Conservation (phyloP, 2,797 vertebrate species). For the Halcyon badia region DNA sequence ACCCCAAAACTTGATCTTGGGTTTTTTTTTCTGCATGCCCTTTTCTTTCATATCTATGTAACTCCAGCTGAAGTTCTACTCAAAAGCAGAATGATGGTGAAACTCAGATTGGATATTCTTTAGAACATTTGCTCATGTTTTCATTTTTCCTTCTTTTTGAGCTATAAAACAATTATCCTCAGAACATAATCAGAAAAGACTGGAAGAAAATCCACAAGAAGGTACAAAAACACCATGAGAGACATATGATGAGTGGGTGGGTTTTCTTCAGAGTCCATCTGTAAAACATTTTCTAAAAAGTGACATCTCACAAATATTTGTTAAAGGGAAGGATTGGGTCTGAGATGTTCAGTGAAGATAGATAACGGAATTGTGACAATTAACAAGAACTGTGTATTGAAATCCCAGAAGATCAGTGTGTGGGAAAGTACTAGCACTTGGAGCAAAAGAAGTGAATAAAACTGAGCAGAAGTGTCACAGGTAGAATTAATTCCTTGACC, state of each 20-base stretch:
- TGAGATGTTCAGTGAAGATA: conserved; percentile 13
- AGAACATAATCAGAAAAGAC: background rate
- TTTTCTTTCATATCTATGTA: background rate
- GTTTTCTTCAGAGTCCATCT: conserved; percentile 72
- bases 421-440: background rate
- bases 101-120: background rate
- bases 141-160: background rate
- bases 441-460: background rate
- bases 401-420: background rate
- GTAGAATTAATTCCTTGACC: background rate
- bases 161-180: background rate
- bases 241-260: conserved; percentile 73
- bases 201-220: conserved; percentile 44
- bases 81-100: background rate
- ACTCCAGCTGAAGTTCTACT: background rate
- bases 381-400: background rate
- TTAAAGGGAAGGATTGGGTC: background rate
- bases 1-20: background rate
- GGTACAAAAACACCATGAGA: conserved; percentile 14
- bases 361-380: conserved; percentile 19
- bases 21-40: background rate
- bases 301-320: conserved; percentile 29
- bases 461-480: background rate
- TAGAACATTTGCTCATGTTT: background rate
- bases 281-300: conserved; percentile 31